These are phyloP conservation scores for Muricea muricata DNA, from an alignment of 92 coral and sea anemone genomes.

Conservation along the genomic window DNA sequence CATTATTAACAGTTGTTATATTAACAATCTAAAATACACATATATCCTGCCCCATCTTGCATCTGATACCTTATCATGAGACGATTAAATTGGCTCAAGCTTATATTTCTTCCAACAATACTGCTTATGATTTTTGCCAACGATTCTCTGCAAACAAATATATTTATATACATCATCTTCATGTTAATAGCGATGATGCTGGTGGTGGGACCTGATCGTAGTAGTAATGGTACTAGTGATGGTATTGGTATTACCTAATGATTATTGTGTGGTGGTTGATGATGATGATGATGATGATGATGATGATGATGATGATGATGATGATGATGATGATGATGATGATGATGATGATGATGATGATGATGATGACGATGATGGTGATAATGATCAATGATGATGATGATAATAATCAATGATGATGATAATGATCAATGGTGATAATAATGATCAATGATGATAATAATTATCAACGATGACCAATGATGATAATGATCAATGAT, in stretches of 20 bases:
- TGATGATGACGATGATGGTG: not conserved
- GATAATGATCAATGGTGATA: not conserved
- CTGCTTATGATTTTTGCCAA: constrained; percentile 79
- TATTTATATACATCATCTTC: not conserved
- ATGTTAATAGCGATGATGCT: not conserved
- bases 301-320: not conserved
- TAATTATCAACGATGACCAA: not conserved
- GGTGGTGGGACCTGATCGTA: not conserved
- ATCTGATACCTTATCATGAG: constrained; percentile 87
- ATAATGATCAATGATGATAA: too few species aligned
- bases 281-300: not conserved
- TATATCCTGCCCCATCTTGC: too few species aligned
- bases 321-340: not conserved
- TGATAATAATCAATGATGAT: not conserved
- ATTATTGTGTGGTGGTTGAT: too few species aligned
- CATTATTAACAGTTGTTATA: too few species aligned
- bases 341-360: not conserved
- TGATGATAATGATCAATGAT: not conserved
- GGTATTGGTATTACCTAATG: too few species aligned
- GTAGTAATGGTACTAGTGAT: not conserved
- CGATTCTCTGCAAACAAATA: constrained; percentile 73
- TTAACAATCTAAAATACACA: too few species aligned
- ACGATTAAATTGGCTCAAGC: constrained; percentile 94
- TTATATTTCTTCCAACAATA: constrained; percentile 76
- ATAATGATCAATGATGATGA: not conserved